Base-by-base conservation (phyloP, 2,113 vertebrate species). In the Scortum barcoo region DNA sequence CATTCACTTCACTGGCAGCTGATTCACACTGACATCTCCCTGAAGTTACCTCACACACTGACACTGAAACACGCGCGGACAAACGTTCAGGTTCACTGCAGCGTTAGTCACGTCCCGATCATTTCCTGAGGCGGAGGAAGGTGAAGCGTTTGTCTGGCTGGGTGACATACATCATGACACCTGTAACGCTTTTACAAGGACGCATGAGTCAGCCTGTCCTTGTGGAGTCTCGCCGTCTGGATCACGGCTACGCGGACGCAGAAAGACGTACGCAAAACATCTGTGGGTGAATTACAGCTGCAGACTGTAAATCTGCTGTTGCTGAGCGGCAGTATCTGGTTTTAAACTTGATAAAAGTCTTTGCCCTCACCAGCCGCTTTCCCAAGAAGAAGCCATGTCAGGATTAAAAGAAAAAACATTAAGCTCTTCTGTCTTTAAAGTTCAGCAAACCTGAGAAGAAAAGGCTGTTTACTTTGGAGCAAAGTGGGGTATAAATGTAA, bases 381-480 rank as follows among this genome's bases (percentile, higher is more conserved):
- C 76, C 78, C 70, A 84, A 56, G 38, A 57, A 72, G 70, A 72
- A 24, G 53, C 13, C 33, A n/a, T 73, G 51, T 76, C 58, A 72
- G 17, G n/a, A n/a, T n/a, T n/a, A n/a, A n/a, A 76, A 63, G 80
- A 81, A 76, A 65, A 81, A 75, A 71, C 44, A 48, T 74, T 86
- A 58, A 4, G 17, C 56, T 77, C n/a, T 81, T 40, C 33, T 67
- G 66, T 42, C 62, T 20, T 84, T 79, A 60, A 62, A 85, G 72
- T 72, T 88, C 30, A 24, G 58, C 72, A 69, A 80, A 80, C 53
- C 74, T 36, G 82, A 86, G 58, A 67, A 67, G 75, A 69, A 57
- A 81, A 70, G 56, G 65, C 36, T 84, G 75, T 90, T 92, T 83
- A 80, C 53, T 88, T 90, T 89, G 66, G 85, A 83, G 17, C 30